Evolutionary conservation across 2,888 invertebrate genomes (phyloP).

Genomic region (Aphidoletes aphidimyza): DNA sequence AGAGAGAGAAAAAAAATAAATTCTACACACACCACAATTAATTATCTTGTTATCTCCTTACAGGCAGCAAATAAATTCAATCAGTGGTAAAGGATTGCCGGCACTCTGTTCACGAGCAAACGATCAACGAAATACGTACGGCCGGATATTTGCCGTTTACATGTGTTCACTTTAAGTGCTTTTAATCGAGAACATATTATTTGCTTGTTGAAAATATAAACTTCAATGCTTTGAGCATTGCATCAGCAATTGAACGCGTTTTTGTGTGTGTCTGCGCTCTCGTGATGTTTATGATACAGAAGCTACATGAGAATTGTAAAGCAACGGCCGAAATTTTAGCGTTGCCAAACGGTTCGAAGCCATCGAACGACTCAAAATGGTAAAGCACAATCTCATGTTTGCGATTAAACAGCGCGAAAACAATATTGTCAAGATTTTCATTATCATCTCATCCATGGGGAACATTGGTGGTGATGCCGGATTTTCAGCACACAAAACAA

Average conservation of each 20-base stretch:
- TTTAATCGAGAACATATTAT: slow-evolving; percentile 47
- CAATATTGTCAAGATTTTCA: slow-evolving; percentile 1
- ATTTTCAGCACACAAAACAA: slow-evolving; percentile 12
- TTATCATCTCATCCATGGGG: not conserved
- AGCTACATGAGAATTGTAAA: not conserved
- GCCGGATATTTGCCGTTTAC: not conserved
- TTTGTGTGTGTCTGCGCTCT: not conserved
- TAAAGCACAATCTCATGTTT: slow-evolving; percentile 15
- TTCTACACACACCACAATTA: slow-evolving; percentile 16
- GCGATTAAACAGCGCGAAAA: slow-evolving; percentile 38
- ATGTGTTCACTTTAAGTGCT: slow-evolving; percentile 52
- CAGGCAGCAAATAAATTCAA: slow-evolving; percentile 53
- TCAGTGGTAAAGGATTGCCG: slow-evolving; percentile 27
- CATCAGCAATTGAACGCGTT: not conserved
- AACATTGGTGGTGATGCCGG: not conserved
- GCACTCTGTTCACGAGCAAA: not conserved
- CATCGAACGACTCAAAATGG: not conserved
- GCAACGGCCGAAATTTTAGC: not conserved
- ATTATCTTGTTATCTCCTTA: slow-evolving; percentile 50
- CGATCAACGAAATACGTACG: not conserved
- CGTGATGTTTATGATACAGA: not conserved
- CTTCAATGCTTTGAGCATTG: not conserved
- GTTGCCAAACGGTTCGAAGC: no score
- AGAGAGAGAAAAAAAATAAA: not conserved
- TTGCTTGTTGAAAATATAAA: slow-evolving; percentile 39